phyloP scores from a whole-genome alignment of 2,113 vertebrate genomes.

The Cephalophus harveyi region DNA sequence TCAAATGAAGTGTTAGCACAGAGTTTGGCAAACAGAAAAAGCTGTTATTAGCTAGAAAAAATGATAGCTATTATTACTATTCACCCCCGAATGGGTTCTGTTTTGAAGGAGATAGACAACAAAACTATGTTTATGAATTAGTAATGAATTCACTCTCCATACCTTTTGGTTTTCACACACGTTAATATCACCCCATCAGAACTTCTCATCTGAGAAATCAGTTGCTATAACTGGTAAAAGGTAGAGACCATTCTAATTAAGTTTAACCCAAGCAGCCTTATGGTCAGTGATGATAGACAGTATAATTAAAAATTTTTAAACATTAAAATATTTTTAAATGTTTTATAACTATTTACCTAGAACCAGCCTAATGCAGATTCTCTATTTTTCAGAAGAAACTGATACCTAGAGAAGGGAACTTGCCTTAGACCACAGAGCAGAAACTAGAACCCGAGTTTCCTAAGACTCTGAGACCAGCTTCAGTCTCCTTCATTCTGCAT shows the following conservation, averaged over 20 bases:
- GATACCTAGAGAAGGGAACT: background rate
- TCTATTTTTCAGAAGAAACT: slow-evolving; percentile 16
- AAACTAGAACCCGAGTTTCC: background rate
- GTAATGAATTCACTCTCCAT: background rate
- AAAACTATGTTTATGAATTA: background rate
- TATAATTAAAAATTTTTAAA: background rate
- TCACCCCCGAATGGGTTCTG: background rate
- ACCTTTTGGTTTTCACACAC: background rate
- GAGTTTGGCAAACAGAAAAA: background rate
- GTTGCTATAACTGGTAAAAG: background rate
- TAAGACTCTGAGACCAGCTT: background rate
- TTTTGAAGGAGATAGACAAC: background rate
- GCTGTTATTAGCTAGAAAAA: background rate
- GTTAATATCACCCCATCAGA: background rate
- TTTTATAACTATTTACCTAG: background rate
- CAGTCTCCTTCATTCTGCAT: background rate
- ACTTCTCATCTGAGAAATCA: background rate
- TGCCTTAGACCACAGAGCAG: background rate
- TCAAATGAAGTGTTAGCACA: background rate
- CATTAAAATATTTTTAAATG: background rate
- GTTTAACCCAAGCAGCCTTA: background rate
- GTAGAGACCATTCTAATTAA: background rate
- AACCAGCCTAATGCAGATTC: background rate
- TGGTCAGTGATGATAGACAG: background rate
- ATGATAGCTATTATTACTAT: background rate